Evolutionary conservation across 2,797 vertebrate genomes (phyloP).

Genomic region (Crax fasciolata): DNA sequence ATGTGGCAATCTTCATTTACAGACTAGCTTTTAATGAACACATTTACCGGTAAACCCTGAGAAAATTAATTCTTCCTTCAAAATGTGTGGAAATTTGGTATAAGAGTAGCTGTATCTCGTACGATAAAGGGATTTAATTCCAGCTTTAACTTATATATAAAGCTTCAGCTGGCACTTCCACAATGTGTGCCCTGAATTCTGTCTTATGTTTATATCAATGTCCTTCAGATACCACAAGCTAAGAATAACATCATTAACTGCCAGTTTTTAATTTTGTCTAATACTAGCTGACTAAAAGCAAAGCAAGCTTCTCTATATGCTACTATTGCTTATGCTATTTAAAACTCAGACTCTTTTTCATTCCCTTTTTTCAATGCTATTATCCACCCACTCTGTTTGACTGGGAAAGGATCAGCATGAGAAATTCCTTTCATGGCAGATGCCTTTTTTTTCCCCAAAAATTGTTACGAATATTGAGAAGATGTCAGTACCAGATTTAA

Average conservation of each 20-base stretch:
- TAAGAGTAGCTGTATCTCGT: neutral
- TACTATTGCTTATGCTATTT: constrained; percentile 45
- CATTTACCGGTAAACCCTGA: neutral
- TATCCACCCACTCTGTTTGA: constrained; percentile 5
- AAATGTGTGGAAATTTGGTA: neutral
- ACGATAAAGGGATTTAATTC: constrained; percentile 34
- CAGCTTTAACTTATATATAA: constrained; percentile 14
- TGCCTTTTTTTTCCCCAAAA: neutral
- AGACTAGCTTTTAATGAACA: neutral
- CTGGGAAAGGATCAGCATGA: constrained; percentile 34
- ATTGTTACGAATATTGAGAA: neutral
- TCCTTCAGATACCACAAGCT: constrained; percentile 54
- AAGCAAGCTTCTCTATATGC: constrained; percentile 35
- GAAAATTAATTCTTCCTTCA: neutral
- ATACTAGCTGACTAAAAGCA: constrained; percentile 26
- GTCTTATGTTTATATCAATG: constrained; percentile 54
- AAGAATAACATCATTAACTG: constrained; percentile 32
- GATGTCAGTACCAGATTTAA: neutral
- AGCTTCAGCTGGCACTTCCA: constrained; percentile 13
- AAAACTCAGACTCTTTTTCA: constrained; percentile 14
- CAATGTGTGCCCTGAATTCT: constrained; percentile 12
- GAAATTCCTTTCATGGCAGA: constrained; percentile 22
- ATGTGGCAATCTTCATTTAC: neutral
- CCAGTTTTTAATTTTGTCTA: constrained; percentile 42
- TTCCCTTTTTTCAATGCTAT: constrained; percentile 11